These are phyloP conservation scores for Dicrostonyx torquatus DNA, from an alignment of 2,797 vertebrate species.

Conservation along the genomic window DNA sequence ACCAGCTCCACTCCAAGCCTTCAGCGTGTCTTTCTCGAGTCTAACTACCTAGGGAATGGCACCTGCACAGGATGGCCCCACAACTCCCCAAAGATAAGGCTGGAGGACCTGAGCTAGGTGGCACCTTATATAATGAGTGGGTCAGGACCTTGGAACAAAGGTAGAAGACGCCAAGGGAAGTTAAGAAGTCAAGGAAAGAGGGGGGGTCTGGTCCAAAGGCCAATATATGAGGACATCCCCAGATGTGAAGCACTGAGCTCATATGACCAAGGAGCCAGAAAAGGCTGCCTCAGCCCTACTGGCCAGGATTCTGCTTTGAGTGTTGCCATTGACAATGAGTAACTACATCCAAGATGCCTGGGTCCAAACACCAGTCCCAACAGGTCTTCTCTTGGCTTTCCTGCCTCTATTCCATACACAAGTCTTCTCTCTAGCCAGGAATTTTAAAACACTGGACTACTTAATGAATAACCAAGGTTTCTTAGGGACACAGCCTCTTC, in stretches of 20 bases:
- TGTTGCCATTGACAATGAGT: neutral
- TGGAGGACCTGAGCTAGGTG: neutral
- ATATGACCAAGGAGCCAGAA: neutral
- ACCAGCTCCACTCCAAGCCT: neutral
- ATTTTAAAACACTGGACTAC: conserved; percentile 32
- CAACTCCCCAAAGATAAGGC: neutral
- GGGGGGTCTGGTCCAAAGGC: neutral
- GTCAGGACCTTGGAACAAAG: neutral
- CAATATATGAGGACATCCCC: neutral
- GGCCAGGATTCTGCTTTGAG: neutral
- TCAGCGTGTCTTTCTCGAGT: neutral
- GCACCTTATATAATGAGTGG: neutral
- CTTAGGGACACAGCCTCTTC: conserved; percentile 19
- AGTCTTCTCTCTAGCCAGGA: neutral
- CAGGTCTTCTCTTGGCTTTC: neutral
- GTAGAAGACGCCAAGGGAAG: neutral
- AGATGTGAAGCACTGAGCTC: neutral
- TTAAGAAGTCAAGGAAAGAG: neutral
- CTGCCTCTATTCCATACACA: neutral
- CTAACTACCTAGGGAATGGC: neutral
- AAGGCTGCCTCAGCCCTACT: neutral
- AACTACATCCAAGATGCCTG: neutral
- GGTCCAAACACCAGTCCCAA: neutral
- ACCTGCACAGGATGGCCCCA: neutral
- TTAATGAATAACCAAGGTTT: neutral